Conservation (phyloP, 2,888 invertebrate species). For the Chrysotoxum bicinctum region DNA sequence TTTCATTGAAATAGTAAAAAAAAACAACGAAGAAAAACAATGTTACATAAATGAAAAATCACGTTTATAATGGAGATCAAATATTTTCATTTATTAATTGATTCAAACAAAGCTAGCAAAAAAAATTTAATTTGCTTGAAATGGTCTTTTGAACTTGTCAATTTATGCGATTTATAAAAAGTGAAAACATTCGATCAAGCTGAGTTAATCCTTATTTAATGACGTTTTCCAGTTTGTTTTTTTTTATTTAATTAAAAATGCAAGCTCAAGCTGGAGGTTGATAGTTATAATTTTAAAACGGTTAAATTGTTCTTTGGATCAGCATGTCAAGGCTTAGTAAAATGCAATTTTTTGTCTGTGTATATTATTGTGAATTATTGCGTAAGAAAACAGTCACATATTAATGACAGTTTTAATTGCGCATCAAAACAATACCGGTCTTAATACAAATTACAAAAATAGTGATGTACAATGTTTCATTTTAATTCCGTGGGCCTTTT, state of each 20-base stretch:
- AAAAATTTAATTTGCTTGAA: neutral
- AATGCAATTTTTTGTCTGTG: neutral
- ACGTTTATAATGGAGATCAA: conserved; percentile 14
- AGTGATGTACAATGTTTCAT: too few relatives aligned
- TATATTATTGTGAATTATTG: neutral
- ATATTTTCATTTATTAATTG: conserved; percentile 1
- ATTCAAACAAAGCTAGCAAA: neutral
- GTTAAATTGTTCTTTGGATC: conserved; percentile 1
- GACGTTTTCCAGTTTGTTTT: neutral
- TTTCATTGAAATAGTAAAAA: neutral
- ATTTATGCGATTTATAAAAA: neutral
- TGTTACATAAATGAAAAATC: neutral
- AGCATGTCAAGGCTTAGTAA: neutral
- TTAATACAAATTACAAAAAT: neutral
- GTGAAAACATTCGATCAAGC: neutral
- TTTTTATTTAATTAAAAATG: neutral
- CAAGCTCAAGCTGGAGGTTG: neutral
- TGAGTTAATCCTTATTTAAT: neutral
- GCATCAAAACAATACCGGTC: neutral
- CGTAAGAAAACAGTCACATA: neutral
- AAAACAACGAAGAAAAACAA: neutral
- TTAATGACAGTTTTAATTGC: neutral
- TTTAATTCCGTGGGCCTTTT: too few relatives aligned
- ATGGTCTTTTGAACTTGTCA: neutral
- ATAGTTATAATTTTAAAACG: neutral